Evolutionary conservation across 1,140 invertebrate species (phyloP), one percentile per base, ranked within the genome.

Genomic region (Heliconius nattereri): DNA sequence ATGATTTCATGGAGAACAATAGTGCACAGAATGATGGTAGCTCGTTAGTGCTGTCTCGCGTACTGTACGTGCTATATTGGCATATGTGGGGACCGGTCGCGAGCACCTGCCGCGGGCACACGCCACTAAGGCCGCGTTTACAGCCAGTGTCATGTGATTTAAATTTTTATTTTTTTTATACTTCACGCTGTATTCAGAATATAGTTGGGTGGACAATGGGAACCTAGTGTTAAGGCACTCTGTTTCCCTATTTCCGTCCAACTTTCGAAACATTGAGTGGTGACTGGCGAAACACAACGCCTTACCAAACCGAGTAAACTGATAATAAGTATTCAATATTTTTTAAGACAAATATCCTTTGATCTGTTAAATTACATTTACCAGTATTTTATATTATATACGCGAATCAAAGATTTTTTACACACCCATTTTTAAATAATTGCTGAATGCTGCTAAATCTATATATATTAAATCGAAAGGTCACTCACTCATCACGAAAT

Each of bases 71-170:
- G 81, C 76, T 75, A 76, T 81, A 81, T 78, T 76, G 78, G 45
- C 78, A 74, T 40, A 60, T 66, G 78, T 72, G 71, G 76, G 83
- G 90, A 88, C 89, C 87, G 90, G 89, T 91, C 87, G 79, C 79
- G 49, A 54, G 86, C 92, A 93, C 92, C 92, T 93, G 92, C 91
- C 88, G 73, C 80, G 80, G 90, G 92, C 92, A 92, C 91, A 93
- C 92, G 92, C 89, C 91, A 91, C 83, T 73, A 76, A 78, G 78
- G 78, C 82, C 29, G 49, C 23, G 49, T 81, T 32, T 66, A 76
- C 75, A 76, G 60, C 23, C 23, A 6, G 1, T 7, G 9, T 29
- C 11, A 26, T 29, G 29, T 26, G 11, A 66, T 11, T 26, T 66
- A 66, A 66, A 29, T 29, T 29, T 26, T 3, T 52, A 0, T 52